phyloP scores from a whole-genome alignment of 2,888 invertebrate genomes.

The Eupeodes latifasciatus region DNA sequence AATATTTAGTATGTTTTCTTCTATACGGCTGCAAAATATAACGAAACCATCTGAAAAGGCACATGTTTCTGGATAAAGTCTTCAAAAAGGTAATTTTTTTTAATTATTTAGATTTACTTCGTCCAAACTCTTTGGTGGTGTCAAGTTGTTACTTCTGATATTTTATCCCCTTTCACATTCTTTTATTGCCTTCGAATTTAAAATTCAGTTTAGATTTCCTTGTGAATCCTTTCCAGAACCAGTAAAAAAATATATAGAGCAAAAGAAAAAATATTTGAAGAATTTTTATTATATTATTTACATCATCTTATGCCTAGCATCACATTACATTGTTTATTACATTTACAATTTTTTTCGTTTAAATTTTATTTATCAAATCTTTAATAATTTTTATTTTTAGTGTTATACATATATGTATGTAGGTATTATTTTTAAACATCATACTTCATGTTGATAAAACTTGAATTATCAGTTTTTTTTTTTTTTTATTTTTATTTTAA shows the following conservation, averaged over 20 bases:
- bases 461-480: slow-evolving; percentile 57
- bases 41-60: no score
- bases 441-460: slow-evolving; percentile 55
- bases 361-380: slow-evolving; percentile 66
- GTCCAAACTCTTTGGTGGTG: no score
- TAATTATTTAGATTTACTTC: no score
- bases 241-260: slow-evolving; percentile 37
- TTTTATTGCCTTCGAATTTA: no score
- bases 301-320: slow-evolving; percentile 74
- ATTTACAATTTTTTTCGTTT: slow-evolving; percentile 49
- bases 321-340: slow-evolving; percentile 75
- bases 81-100: no score
- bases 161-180: no score
- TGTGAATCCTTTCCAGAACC: slow-evolving; percentile 1
- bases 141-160: no score
- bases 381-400: slow-evolving; percentile 48
- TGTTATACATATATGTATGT: no score
- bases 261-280: slow-evolving; percentile 62
- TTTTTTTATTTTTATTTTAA: background rate
- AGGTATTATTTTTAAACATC: slow-evolving; percentile 1
- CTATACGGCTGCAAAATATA: no score
- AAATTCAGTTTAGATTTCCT: no score
- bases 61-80: no score
- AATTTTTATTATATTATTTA: slow-evolving; percentile 75
- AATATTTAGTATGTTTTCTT: no score